Evolutionary conservation across 2,888 invertebrate genomes (phyloP).

Genomic region (Rambutsinella grinnellia): DNA sequence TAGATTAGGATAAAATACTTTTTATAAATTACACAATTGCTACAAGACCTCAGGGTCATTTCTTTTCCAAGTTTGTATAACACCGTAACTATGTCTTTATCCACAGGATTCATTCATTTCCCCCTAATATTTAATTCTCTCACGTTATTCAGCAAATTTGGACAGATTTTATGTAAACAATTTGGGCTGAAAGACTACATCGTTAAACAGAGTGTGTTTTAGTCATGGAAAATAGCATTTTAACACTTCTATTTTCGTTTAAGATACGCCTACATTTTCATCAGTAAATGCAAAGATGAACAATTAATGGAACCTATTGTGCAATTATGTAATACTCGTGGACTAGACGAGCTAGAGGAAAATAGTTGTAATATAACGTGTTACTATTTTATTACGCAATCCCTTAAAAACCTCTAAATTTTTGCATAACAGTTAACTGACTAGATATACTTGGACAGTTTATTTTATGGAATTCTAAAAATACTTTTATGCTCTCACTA

Average conservation of each 20-base stretch:
- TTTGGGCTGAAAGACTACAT: background rate
- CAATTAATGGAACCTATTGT: no score
- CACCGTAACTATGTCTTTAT: background rate
- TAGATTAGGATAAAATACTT: background rate
- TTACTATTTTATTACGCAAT: background rate
- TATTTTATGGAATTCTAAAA: background rate
- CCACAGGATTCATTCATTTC: constrained; percentile 10
- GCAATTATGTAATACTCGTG: no score
- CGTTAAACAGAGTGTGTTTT: background rate
- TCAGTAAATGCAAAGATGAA: background rate
- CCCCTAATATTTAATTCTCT: background rate
- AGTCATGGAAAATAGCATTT: background rate
- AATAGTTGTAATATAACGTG: background rate
- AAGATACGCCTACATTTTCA: background rate
- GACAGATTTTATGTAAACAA: background rate
- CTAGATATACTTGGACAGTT: background rate
- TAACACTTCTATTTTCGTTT: background rate
- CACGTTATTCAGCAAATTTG: background rate
- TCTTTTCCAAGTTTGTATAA: background rate
- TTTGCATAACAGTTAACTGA: background rate
- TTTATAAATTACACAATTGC: constrained; percentile 24
- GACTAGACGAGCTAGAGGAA: no score
- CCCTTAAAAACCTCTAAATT: background rate
- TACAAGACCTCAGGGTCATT: constrained; percentile 41
- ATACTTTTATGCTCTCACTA: no score